Percentiles rank a stretch among this genome's conserved stretches.
Evolutionary conservation across 2,113 vertebrate species (phyloP).

Genomic region (Sitta europaea): DNA sequence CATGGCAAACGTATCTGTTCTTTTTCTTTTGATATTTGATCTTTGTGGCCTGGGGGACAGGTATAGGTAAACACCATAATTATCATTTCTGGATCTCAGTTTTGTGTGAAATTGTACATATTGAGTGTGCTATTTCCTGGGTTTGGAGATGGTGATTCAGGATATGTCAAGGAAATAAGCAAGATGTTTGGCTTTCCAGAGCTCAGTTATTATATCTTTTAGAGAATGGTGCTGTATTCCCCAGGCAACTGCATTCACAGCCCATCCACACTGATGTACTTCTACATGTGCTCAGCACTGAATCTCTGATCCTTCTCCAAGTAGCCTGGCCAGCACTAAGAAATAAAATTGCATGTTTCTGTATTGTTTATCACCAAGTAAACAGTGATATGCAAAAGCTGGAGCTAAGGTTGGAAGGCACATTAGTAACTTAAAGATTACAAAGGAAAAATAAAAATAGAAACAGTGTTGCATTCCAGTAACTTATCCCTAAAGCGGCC

Average conservation of each 20-base stretch:
- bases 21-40: background rate
- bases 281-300: background rate
- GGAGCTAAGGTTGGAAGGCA: background rate
- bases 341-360: background rate
- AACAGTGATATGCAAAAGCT: background rate
- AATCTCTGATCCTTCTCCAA: background rate
- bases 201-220: background rate
- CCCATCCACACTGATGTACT: background rate
- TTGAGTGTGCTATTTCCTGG: background rate
- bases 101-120: background rate
- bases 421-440: background rate
- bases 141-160: background rate
- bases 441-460: background rate
- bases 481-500: background rate
- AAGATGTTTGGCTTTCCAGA: background rate
- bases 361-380: background rate
- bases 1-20: fast-evolving
- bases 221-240: background rate
- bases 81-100: background rate
- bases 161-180: background rate
- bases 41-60: background rate
- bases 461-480: background rate
- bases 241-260: background rate
- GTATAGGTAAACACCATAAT: background rate
- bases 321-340: background rate